Percentiles rank a stretch among this genome's conserved stretches.
Evolutionary conservation across 2,113 vertebrate genomes (phyloP).

Genomic region (Cisticola juncidis): DNA sequence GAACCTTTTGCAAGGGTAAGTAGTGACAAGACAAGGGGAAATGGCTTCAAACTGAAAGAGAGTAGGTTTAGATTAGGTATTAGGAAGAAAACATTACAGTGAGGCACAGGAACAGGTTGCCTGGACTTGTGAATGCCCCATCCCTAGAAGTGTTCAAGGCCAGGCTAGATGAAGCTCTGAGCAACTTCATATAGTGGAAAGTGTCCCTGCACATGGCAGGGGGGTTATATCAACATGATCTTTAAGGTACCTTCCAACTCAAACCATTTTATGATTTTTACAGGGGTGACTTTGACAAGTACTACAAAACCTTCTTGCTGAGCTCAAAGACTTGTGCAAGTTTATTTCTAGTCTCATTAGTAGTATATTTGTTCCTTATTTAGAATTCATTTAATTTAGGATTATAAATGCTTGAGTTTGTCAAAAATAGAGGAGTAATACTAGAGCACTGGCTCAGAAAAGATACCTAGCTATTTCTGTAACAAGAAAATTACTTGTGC

Average conservation of each 20-base stretch:
- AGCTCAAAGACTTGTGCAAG: neutral
- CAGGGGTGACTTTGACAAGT: neutral
- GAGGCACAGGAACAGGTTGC: neutral
- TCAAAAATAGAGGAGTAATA: neutral
- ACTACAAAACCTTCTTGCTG: neutral
- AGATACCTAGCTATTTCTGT: neutral
- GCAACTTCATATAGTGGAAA: neutral
- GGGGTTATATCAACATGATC: accelerated
- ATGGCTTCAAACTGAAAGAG: neutral
- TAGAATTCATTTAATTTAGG: neutral
- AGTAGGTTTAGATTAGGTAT: neutral
- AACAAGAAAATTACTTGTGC: neutral
- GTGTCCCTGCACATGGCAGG: neutral
- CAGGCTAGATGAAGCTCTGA: neutral
- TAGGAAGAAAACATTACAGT: neutral
- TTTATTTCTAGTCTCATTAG: neutral
- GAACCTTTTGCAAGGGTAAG: neutral
- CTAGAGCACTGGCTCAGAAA: neutral
- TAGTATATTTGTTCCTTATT: neutral
- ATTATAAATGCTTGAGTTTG: neutral
- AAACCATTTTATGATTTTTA: neutral
- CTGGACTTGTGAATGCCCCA: neutral
- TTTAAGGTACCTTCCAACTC: neutral
- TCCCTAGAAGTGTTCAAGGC: neutral
- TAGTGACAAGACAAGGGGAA: neutral